Evolutionary conservation across 2,797 vertebrate genomes (phyloP).

Genomic region (Sebastes glaucus): DNA sequence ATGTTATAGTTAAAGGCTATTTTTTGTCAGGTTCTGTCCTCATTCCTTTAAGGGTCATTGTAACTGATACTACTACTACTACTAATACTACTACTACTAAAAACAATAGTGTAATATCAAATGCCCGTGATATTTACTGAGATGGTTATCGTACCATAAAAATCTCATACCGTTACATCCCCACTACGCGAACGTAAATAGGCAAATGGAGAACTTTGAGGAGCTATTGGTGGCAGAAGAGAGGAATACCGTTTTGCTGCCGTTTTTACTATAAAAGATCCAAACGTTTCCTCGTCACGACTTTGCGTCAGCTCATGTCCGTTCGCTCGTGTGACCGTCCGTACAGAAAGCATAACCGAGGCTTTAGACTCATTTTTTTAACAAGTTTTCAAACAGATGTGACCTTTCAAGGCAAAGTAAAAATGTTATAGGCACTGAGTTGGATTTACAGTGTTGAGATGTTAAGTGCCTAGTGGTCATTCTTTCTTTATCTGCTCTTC

Average conservation of each 20-base stretch:
- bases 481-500: slow-evolving; percentile 40
- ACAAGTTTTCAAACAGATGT: slow-evolving; percentile 38
- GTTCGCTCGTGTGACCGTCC: no score
- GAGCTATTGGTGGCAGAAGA: background rate
- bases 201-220: background rate
- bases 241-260: background rate
- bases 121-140: no score
- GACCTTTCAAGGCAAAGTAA: slow-evolving; percentile 48
- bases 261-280: background rate
- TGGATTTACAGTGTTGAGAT: slow-evolving; percentile 35
- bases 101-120: no score
- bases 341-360: background rate
- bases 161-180: no score
- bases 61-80: no score
- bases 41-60: no score
- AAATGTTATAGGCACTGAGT: slow-evolving; percentile 16
- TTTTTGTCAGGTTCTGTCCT: no score
- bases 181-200: no score
- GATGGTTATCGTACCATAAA: no score
- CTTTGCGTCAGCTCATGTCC: background rate
- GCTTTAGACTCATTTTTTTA: slow-evolving; percentile 1
- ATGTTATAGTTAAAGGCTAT: no score
- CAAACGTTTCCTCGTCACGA: background rate
- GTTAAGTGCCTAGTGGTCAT: slow-evolving; percentile 50
- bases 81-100: no score